Conservation (phyloP, 2,113 vertebrate genomes). For the Macroglossus sobrinus region DNA sequence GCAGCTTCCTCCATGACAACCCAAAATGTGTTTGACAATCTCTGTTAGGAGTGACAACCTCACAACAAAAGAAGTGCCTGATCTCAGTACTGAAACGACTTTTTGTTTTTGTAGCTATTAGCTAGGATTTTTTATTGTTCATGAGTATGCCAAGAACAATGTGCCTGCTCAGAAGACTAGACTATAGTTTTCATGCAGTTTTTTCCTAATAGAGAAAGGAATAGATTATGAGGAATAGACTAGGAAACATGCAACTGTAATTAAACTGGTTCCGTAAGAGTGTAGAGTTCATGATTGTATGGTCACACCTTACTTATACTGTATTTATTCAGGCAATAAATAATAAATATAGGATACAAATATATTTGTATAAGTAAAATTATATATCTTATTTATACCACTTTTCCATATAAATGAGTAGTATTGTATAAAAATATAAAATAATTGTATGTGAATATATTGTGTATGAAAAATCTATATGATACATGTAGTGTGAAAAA, state of each 20-base stretch:
- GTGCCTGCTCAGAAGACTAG: neutral
- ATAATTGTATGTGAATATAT: neutral
- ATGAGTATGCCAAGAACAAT: neutral
- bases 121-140: conserved; percentile 19
- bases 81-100: neutral
- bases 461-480: too few species aligned
- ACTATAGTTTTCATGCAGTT: neutral
- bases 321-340: conserved; percentile 28
- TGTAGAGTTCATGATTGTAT: neutral
- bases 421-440: neutral
- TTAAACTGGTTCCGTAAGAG: neutral
- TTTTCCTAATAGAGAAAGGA: neutral
- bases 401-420: neutral
- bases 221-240: neutral
- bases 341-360: neutral
- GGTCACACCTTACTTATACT: neutral
- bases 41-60: neutral
- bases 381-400: neutral
- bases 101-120: neutral
- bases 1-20: neutral
- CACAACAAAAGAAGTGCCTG: neutral
- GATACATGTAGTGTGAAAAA: neutral
- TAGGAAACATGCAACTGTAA: neutral
- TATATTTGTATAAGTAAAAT: neutral
- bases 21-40: neutral